Evolutionary conservation across 1,140 invertebrate species (phyloP).

Genomic region (Lepidurus couesii): DNA sequence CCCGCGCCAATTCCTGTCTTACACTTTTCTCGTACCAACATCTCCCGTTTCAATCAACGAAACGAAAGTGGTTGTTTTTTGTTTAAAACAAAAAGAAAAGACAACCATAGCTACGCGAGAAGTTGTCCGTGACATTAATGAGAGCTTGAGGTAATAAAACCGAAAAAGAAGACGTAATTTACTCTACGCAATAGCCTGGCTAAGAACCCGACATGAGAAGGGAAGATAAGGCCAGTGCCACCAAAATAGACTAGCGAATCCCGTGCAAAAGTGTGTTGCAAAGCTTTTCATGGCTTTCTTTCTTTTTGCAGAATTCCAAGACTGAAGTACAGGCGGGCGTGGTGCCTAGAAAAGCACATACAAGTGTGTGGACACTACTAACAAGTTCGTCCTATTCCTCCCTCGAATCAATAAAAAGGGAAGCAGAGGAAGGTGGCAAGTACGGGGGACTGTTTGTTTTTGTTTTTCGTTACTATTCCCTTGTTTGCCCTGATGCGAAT

Average conservation of each 20-base stretch:
- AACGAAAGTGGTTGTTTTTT: too few species aligned
- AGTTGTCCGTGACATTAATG: too few species aligned
- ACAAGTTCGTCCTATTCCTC: not conserved
- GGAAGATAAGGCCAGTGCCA: not conserved
- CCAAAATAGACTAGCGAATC: not conserved
- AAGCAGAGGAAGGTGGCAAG: not conserved
- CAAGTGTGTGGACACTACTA: not conserved
- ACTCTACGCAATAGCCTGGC: not conserved
- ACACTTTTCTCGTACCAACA: too few species aligned
- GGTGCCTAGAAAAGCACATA: not conserved
- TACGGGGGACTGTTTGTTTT: not conserved
- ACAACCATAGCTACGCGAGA: too few species aligned
- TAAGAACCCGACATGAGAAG: not conserved
- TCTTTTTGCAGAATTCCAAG: not conserved
- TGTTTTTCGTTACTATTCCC: too few species aligned
- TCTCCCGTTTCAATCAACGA: too few species aligned
- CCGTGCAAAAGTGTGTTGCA: not conserved
- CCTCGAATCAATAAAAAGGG: conserved; percentile 2
- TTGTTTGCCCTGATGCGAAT: not conserved
- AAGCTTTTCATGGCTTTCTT: not conserved
- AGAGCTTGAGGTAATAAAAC: too few species aligned
- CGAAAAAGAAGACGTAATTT: not conserved
- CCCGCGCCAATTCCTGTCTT: too few species aligned
- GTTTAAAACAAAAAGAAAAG: too few species aligned
- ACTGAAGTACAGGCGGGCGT: not conserved